Evolutionary conservation across 2,113 vertebrate species (phyloP).

Genomic region (Phaethon lepturus): DNA sequence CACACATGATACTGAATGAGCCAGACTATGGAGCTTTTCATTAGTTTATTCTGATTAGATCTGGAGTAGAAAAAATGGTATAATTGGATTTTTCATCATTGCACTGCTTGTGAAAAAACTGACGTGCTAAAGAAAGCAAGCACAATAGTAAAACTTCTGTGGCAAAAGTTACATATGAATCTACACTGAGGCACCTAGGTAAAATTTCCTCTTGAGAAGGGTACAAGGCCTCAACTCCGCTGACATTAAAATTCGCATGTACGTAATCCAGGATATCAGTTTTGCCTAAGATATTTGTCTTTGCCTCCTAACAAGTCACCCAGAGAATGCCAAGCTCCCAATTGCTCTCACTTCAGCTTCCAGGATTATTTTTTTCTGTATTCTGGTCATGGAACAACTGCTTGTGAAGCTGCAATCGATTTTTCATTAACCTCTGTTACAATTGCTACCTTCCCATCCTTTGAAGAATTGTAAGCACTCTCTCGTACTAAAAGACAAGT

Average conservation of each 20-base stretch:
- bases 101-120: not conserved
- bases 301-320: not conserved
- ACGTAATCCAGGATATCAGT: not conserved
- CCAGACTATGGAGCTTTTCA: not conserved
- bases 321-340: not conserved
- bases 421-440: not conserved
- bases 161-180: not conserved
- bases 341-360: not conserved
- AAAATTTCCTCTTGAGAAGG: not conserved
- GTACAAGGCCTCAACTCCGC: not conserved
- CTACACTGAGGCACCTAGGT: not conserved
- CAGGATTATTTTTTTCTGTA: fast-evolving
- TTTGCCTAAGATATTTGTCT: not conserved
- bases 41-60: not conserved
- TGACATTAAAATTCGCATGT: not conserved
- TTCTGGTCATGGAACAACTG: not conserved
- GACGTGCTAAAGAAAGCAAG: not conserved
- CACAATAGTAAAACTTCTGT: not conserved
- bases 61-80: not conserved
- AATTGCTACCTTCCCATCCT: not conserved
- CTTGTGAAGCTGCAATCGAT: not conserved
- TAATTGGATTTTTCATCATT: not conserved
- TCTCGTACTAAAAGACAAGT: not conserved
- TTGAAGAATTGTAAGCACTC: not conserved
- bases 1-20: not conserved